phyloP scores from a whole-genome alignment of 2,888 invertebrate genomes.

The Drosophila melanocephala region DNA sequence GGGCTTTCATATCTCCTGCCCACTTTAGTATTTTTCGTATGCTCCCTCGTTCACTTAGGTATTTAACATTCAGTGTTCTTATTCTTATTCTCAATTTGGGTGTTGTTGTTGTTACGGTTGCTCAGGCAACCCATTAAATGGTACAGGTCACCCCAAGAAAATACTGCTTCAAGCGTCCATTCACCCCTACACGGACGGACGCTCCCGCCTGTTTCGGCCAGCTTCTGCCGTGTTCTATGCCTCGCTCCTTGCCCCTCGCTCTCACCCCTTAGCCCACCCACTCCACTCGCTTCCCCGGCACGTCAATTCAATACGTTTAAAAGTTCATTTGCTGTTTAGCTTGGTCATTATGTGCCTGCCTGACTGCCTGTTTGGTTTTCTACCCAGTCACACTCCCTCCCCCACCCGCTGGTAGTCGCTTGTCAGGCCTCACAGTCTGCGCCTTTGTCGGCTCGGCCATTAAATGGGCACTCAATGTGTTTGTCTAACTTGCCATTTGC shows the following conservation, averaged over 20 bases:
- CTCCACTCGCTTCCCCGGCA: constrained; percentile 16
- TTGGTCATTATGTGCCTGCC: constrained; percentile 76
- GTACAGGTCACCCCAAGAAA: constrained; percentile 22
- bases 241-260: neutral
- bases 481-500: constrained; percentile 80
- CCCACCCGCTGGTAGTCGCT: constrained; percentile 21
- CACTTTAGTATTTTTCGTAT: neutral
- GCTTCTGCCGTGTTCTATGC: neutral
- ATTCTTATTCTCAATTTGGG: constrained; percentile 17
- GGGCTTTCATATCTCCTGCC: neutral
- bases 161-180: constrained; percentile 2
- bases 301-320: constrained; percentile 81
- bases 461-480: constrained; percentile 79
- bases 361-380: constrained; percentile 8
- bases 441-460: constrained; percentile 66
- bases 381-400: neutral
- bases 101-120: constrained; percentile 50
- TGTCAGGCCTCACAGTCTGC: constrained; percentile 31
- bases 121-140: constrained; percentile 54
- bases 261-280: neutral
- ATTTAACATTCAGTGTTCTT: constrained; percentile 43
- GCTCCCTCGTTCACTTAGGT: constrained; percentile 22
- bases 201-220: neutral
- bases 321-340: constrained; percentile 82
- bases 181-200: neutral